These are phyloP conservation scores for Gadus macrocephalus DNA, from an alignment of 2,113 vertebrate species.

Conservation along the genomic window DNA sequence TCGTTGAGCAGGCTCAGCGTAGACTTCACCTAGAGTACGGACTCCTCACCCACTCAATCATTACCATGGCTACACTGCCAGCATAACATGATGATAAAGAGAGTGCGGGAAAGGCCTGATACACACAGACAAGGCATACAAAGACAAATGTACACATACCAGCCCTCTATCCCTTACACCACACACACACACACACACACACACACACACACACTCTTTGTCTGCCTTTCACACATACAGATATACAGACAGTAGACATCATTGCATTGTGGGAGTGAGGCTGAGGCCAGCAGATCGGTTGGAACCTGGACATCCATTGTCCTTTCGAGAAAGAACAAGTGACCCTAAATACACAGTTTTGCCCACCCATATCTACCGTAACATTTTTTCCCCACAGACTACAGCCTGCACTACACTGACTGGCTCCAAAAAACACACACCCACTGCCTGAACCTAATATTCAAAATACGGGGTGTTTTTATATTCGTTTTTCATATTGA, in stretches of 20 bases:
- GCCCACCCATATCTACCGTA: too few relatives aligned
- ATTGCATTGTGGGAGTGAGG: slow-evolving; percentile 36
- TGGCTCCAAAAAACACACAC: too few relatives aligned
- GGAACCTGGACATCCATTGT: slow-evolving; percentile 16
- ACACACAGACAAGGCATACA: slow-evolving; percentile 41
- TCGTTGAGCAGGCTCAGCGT: slow-evolving; percentile 14
- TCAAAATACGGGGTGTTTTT: too few relatives aligned
- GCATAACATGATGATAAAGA: slow-evolving; percentile 32
- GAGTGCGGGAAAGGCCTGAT: slow-evolving; percentile 21
- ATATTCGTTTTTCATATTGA: too few relatives aligned
- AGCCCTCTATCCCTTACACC: slow-evolving; percentile 1
- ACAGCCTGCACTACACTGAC: too few relatives aligned
- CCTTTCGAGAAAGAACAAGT: background rate
- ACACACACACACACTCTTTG: background rate
- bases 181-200: slow-evolving; percentile 1
- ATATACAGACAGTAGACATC: slow-evolving; percentile 2
- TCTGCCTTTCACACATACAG: too few relatives aligned
- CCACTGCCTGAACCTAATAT: too few relatives aligned
- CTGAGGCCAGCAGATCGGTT: slow-evolving; percentile 50
- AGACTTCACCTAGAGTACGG: slow-evolving; percentile 12
- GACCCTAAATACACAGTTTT: too few relatives aligned
- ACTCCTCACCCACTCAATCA: slow-evolving; percentile 30
- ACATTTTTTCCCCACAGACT: too few relatives aligned
- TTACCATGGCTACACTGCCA: slow-evolving; percentile 44
- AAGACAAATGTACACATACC: slow-evolving; percentile 32